These are phyloP conservation scores for Mantis religiosa DNA, from an alignment of 2,888 invertebrate species.

Conservation along the genomic window DNA sequence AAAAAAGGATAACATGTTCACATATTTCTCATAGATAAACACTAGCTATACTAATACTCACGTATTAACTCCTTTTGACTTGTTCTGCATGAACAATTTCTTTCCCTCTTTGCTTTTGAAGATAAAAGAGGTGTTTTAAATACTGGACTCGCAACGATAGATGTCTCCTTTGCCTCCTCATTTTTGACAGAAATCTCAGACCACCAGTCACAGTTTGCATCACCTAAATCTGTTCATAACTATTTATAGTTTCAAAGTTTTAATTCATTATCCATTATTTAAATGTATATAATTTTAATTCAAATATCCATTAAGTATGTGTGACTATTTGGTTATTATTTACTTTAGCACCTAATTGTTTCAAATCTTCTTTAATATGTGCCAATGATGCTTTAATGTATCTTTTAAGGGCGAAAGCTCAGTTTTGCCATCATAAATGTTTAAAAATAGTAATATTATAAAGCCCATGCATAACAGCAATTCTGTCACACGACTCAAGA, in stretches of 20 bases:
- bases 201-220: conserved; percentile 3
- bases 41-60: not conserved
- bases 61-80: not conserved
- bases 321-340: no score
- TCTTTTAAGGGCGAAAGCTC: no score
- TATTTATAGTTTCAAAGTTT: not conserved
- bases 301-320: no score
- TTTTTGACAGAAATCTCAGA: not conserved
- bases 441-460: no score
- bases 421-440: not conserved
- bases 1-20: not conserved
- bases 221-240: conserved; percentile 18
- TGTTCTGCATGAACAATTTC: not conserved
- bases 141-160: not conserved
- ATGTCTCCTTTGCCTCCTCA: not conserved
- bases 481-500: no score
- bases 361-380: no score
- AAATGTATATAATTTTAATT: no score
- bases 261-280: no score
- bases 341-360: no score
- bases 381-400: no score
- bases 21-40: not conserved
- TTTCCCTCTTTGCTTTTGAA: not conserved
- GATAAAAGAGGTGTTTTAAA: not conserved
- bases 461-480: no score